Percentiles rank a stretch among this genome's conserved stretches.
These are phyloP conservation scores for Bradypodion pumilum DNA, from an alignment of 2,797 vertebrate genomes.

Conservation along the genomic window DNA sequence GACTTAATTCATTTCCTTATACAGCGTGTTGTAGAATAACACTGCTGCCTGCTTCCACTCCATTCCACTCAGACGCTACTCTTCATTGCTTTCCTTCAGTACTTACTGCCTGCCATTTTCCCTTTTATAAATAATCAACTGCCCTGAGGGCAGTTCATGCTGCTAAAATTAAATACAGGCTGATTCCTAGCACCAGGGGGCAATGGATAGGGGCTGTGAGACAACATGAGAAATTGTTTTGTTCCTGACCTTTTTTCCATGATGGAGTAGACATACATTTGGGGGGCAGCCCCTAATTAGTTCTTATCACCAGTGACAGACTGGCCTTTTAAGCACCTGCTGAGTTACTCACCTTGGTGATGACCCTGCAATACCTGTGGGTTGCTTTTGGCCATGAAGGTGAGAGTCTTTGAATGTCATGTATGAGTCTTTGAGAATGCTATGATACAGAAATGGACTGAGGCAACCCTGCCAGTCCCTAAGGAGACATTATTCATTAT, in stretches of 20 bases:
- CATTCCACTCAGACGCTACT: conserved; percentile 34
- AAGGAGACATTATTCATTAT: conserved; percentile 74
- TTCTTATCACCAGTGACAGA: conserved; percentile 46
- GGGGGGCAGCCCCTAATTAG: conserved; percentile 40
- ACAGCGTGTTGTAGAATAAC: conserved; percentile 64
- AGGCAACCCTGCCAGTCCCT: conserved; percentile 54
- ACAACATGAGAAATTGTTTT: conserved; percentile 28
- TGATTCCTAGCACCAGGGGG: conserved; percentile 41
- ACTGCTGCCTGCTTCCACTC: conserved; percentile 13
- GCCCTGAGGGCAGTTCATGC: conserved; percentile 43
- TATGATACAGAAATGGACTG: conserved; percentile 39
- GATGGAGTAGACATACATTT: conserved; percentile 51
- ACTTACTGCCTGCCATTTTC: conserved; percentile 56
- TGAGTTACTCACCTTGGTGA: conserved; percentile 10
- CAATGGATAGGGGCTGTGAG: conserved; percentile 1
- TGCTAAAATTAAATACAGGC: conserved; percentile 56
- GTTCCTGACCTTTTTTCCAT: conserved; percentile 30
- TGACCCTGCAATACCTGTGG: conserved; percentile 44
- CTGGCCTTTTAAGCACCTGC: conserved; percentile 31
- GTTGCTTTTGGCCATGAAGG: conserved; percentile 25
- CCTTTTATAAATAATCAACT: conserved; percentile 55
- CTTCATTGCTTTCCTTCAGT: conserved; percentile 53
- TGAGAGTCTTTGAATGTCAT: background rate
- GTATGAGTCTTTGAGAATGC: conserved; percentile 41
- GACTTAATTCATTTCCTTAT: conserved; percentile 65